Percentiles rank a stretch among this genome's conserved stretches.
These are phyloP conservation scores for Channa maculata DNA, from an alignment of 2,113 vertebrate genomes.

Conservation along the genomic window DNA sequence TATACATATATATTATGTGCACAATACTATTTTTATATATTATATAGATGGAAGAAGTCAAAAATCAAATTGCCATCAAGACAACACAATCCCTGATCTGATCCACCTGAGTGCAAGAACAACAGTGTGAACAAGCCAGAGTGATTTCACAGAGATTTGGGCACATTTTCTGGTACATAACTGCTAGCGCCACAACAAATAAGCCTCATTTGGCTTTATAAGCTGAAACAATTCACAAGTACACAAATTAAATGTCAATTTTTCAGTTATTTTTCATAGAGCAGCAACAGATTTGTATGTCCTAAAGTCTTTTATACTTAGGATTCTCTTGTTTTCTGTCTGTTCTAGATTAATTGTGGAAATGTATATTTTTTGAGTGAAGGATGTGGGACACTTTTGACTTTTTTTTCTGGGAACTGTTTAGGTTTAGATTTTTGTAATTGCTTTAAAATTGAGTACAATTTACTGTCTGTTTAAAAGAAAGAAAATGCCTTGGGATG, in stretches of 20 bases:
- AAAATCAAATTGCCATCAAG: slow-evolving; percentile 44
- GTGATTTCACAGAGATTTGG: slow-evolving; percentile 66
- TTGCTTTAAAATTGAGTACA: slow-evolving; percentile 9
- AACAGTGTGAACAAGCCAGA: slow-evolving; percentile 48
- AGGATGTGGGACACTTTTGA: neutral
- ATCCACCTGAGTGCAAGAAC: slow-evolving; percentile 28
- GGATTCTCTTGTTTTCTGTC: neutral
- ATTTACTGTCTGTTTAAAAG: neutral
- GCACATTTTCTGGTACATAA: slow-evolving; percentile 66
- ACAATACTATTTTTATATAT: slow-evolving; percentile 13
- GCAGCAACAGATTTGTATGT: slow-evolving; percentile 39
- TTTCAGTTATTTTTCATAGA: slow-evolving; percentile 32
- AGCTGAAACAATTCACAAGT: slow-evolving; percentile 58
- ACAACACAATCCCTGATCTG: slow-evolving; percentile 50
- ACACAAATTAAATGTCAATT: slow-evolving; percentile 58
- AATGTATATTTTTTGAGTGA: slow-evolving; percentile 26
- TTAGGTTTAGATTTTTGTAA: too few relatives aligned
- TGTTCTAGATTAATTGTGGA: neutral
- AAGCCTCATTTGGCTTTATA: slow-evolving; percentile 53
- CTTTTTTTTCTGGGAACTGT: too few relatives aligned
- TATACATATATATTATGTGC: too few relatives aligned
- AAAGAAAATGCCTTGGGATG: slow-evolving; percentile 15
- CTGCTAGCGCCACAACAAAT: slow-evolving; percentile 47
- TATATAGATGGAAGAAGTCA: neutral
- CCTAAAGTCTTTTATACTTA: slow-evolving; percentile 13